Percentiles rank a stretch among this genome's conserved stretches.
phyloP scores from a whole-genome alignment of 2,113 vertebrate species.

The Chauna torquata region DNA sequence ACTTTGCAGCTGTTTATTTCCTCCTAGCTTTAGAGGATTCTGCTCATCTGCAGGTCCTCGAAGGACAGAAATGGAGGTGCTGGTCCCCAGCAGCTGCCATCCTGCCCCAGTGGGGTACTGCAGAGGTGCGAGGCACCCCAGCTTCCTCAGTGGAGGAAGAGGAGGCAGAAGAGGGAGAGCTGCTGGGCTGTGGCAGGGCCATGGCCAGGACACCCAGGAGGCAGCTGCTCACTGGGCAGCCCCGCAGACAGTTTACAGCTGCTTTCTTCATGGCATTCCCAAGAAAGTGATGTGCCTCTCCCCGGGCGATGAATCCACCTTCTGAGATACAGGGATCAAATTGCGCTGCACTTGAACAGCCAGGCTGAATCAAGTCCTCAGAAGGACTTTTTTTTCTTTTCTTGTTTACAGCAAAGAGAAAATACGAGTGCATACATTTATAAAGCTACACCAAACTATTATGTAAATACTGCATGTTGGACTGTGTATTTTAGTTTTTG shows the following conservation, averaged over 20 bases:
- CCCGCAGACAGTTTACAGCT: slow-evolving; percentile 54
- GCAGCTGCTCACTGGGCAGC: slow-evolving; percentile 35
- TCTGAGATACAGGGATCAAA: neutral
- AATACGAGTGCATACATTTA: neutral
- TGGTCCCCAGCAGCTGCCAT: neutral
- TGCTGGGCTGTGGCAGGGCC: neutral
- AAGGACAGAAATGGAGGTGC: neutral
- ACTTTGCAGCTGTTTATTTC: slow-evolving; percentile 37
- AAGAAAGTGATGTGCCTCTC: slow-evolving; percentile 60
- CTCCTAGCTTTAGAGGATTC: neutral
- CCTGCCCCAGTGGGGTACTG: neutral
- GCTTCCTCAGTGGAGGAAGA: neutral
- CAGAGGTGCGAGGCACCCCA: neutral
- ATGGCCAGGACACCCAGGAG: neutral
- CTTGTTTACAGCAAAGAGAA: neutral
- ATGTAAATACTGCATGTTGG: neutral
- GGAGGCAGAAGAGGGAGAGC: slow-evolving; percentile 26
- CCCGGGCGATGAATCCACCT: slow-evolving; percentile 37
- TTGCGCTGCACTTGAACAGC: slow-evolving; percentile 17
- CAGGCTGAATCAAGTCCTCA: neutral
- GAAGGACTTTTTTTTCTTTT: neutral
- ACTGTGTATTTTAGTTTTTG: slow-evolving; percentile 49
- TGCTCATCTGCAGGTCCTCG: neutral
- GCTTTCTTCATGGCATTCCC: slow-evolving; percentile 48
- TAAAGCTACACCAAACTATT: neutral